Conservation (phyloP, 2,113 vertebrate genomes). For the Plecotus auritus region DNA sequence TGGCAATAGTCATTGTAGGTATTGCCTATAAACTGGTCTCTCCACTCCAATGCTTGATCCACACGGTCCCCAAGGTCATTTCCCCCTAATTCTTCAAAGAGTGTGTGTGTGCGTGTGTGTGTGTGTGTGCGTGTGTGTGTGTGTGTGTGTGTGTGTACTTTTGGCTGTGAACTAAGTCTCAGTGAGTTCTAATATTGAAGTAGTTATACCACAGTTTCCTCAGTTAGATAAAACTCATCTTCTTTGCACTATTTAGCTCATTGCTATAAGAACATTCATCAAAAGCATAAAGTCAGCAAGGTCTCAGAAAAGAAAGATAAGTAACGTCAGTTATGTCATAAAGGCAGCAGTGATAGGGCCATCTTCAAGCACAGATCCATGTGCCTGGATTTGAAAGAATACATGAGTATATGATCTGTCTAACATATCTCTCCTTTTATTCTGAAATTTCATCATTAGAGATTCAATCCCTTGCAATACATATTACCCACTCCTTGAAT, state of each 20-base stretch:
- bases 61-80: not conserved
- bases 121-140: too few species aligned
- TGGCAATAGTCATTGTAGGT: not conserved
- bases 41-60: not conserved
- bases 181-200: not conserved
- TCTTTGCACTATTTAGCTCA: not conserved
- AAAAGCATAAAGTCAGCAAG: not conserved
- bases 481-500: not conserved
- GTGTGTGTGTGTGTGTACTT: too few species aligned
- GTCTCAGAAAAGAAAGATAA: not conserved
- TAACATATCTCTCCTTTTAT: not conserved
- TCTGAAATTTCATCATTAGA: slow-evolving; percentile 12
- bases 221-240: not conserved
- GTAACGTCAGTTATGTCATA: not conserved
- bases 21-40: not conserved
- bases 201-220: not conserved
- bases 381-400: not conserved
- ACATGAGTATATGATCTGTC: not conserved
- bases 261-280: not conserved
- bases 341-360: not conserved
- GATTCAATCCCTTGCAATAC: not conserved
- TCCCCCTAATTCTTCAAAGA: not conserved
- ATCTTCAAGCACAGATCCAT: not conserved
- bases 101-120: too few species aligned
- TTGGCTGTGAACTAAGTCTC: not conserved